These are phyloP conservation scores for Spisula solida DNA, from an alignment of 2,888 invertebrate species.

Conservation along the genomic window DNA sequence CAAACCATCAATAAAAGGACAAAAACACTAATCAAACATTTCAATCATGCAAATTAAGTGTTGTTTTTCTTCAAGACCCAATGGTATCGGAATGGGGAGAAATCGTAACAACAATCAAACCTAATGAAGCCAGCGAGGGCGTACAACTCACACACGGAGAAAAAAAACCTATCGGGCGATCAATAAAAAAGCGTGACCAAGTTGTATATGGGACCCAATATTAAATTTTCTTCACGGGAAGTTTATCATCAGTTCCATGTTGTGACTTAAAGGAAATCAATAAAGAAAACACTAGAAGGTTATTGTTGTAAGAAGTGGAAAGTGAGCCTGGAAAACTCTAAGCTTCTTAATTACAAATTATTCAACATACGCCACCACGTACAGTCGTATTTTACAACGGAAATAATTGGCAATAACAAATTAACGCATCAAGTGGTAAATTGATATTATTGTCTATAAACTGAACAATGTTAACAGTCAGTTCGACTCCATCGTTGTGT, in stretches of 20 bases:
- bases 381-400: neutral
- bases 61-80: neutral
- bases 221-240: constrained; percentile 39
- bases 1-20: neutral
- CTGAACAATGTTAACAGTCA: neutral
- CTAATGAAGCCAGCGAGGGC: constrained; percentile 91
- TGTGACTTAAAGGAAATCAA: constrained; percentile 45
- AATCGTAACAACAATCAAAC: constrained; percentile 77
- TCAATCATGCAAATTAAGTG: neutral
- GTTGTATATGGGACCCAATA: constrained; percentile 29
- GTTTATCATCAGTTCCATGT: constrained; percentile 30
- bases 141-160: neutral
- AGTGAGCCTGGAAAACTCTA: neutral
- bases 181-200: constrained; percentile 98
- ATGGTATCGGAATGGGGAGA: neutral
- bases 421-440: neutral
- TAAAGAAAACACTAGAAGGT: neutral
- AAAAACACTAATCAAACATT: neutral
- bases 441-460: constrained; percentile 16
- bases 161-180: neutral
- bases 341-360: constrained; percentile 28
- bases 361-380: neutral
- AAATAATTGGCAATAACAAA: constrained; percentile 12
- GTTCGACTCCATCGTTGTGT: neutral
- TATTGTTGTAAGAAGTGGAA: neutral